phyloP scores from a whole-genome alignment of 2,113 vertebrate species.

The Calyptommatus sinebrachiatus region DNA sequence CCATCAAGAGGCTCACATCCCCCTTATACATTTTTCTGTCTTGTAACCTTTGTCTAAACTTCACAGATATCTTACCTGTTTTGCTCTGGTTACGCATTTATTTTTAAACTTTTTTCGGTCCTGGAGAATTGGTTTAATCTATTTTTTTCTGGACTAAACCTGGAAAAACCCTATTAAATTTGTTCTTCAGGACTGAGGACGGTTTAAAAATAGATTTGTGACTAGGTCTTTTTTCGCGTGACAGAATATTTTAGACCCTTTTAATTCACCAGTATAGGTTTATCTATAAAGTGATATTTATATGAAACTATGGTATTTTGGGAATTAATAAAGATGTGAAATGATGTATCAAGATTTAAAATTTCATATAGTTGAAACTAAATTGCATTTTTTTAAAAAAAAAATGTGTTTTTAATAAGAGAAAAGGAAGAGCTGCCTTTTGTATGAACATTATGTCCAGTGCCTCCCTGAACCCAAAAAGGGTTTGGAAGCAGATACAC shows the following conservation, averaged over 20 bases:
- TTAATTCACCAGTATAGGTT: not conserved
- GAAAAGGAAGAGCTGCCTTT: not conserved
- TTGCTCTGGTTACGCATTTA: no score
- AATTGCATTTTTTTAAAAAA: not conserved
- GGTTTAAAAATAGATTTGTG: no score
- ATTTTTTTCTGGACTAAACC: no score
- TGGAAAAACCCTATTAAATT: no score
- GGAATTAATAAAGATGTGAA: not conserved
- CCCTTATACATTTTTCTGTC: conserved; percentile 22
- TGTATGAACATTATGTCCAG: not conserved
- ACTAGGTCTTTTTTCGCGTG: not conserved
- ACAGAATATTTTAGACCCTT: not conserved
- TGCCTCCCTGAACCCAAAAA: not conserved
- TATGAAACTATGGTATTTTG: not conserved
- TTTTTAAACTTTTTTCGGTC: no score
- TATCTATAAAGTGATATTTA: not conserved
- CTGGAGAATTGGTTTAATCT: no score
- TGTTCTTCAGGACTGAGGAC: no score
- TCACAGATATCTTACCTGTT: no score
- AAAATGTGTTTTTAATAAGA: not conserved
- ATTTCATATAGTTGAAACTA: not conserved
- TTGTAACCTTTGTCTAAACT: no score
- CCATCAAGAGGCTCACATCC: no score
- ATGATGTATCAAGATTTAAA: not conserved
- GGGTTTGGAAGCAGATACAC: no score